Evolutionary conservation across 2,113 vertebrate species (phyloP).

Genomic region (Acanthisitta chloris): DNA sequence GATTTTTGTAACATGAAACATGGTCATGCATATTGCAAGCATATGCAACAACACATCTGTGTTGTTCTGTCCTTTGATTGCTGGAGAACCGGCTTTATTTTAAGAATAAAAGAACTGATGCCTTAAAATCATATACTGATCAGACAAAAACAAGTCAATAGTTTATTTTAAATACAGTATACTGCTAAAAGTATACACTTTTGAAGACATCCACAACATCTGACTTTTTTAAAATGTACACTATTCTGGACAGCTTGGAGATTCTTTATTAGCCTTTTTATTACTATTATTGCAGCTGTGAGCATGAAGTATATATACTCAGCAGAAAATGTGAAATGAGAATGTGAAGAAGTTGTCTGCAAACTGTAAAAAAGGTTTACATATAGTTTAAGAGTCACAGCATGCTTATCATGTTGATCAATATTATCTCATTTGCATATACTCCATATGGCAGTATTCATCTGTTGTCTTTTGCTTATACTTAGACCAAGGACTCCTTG

Average conservation of each 20-base stretch:
- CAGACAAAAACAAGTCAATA: background rate
- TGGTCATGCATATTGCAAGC: background rate
- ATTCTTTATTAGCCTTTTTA: background rate
- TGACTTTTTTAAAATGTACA: background rate
- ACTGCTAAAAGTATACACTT: background rate
- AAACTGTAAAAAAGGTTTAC: conserved; percentile 40
- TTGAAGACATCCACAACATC: background rate
- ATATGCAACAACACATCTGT: background rate
- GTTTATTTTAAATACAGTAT: background rate
- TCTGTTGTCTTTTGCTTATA: conserved; percentile 49
- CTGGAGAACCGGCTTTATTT: background rate
- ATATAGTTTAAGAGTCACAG: conserved; percentile 47
- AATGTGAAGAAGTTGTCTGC: conserved; percentile 21
- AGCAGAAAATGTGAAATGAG: background rate
- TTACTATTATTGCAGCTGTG: background rate
- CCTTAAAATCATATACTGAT: background rate
- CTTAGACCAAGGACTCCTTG: conserved; percentile 40
- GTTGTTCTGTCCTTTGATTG: background rate
- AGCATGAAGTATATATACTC: background rate
- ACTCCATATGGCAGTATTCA: conserved; percentile 62
- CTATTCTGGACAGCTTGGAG: background rate
- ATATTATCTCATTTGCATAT: conserved; percentile 62
- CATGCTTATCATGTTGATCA: conserved; percentile 60
- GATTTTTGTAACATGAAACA: background rate
- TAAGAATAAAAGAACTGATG: background rate